A percentile compares a stretch with the other conserved stretches of the same genome.
Conservation (phyloP, 92 coral and sea anemone genomes). For the Galaxea fascicularis region DNA sequence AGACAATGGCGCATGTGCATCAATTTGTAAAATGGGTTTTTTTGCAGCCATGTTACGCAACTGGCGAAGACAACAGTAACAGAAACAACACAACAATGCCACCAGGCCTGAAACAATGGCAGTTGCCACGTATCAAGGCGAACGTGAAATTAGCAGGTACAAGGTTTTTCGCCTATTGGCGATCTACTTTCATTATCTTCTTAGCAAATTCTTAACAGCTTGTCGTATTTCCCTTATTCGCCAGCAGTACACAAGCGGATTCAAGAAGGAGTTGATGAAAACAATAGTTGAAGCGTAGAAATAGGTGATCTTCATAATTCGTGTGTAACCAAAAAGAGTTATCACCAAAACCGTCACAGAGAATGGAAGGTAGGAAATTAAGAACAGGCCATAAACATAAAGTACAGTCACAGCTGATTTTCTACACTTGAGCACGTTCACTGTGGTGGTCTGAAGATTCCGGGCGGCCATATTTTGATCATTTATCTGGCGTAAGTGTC, state of each 20-base stretch:
- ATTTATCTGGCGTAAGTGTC: conserved; percentile 32
- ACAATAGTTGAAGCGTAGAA: conserved; percentile 44
- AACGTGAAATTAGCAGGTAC: no score
- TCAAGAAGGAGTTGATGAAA: conserved; percentile 36
- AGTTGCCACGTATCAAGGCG: no score
- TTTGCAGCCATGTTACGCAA: no score
- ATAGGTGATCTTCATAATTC: conserved; percentile 26
- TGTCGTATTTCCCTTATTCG: conserved; percentile 4
- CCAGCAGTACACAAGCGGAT: conserved; percentile 40
- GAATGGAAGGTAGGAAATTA: conserved; percentile 46
- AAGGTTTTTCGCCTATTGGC: no score
- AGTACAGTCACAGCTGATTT: conserved; percentile 46
- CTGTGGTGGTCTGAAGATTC: background rate
- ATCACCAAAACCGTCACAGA: background rate
- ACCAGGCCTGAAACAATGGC: no score
- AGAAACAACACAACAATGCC: no score
- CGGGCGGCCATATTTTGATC: conserved; percentile 3
- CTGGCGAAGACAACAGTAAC: no score
- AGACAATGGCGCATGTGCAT: no score
- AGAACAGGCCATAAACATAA: conserved; percentile 31
- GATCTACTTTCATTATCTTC: no score
- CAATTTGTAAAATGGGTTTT: no score
- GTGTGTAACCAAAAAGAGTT: conserved; percentile 12
- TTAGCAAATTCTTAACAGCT: background rate
- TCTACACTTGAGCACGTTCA: background rate